Conservation (phyloP, 2,888 invertebrate species). For the Corythucha ciliata region DNA sequence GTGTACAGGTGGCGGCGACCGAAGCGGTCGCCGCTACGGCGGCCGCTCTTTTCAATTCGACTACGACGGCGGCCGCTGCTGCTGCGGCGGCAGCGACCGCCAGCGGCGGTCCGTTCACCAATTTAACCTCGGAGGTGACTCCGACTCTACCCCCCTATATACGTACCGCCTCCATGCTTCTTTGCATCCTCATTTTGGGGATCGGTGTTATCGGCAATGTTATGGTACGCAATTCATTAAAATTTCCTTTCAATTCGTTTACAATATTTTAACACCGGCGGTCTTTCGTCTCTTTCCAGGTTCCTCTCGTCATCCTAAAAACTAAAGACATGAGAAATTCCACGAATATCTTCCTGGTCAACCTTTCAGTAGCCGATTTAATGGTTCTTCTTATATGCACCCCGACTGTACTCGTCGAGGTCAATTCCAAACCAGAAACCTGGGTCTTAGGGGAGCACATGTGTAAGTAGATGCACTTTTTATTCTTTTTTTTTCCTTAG, state of each 20-base stretch:
- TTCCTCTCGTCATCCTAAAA: constrained; percentile 82
- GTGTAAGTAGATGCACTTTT: constrained; percentile 63
- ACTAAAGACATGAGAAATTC: constrained; percentile 91
- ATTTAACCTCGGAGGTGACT: too few relatives aligned
- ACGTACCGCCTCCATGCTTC: constrained; percentile 73
- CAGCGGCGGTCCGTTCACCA: too few relatives aligned
- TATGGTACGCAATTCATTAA: too few relatives aligned
- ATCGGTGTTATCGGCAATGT: constrained; percentile 85
- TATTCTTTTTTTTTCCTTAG: not conserved
- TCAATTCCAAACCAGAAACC: constrained; percentile 80
- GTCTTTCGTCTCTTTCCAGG: too few relatives aligned
- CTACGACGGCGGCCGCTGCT: too few relatives aligned
- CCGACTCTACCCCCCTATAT: constrained; percentile 65
- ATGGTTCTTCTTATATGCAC: constrained; percentile 86
- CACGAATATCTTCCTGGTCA: constrained; percentile 89
- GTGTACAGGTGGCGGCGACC: too few relatives aligned
- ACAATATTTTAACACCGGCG: too few relatives aligned
- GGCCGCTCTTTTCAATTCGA: too few relatives aligned
- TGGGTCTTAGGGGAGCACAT: constrained; percentile 87
- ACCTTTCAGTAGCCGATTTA: constrained; percentile 84
- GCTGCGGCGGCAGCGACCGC: too few relatives aligned
- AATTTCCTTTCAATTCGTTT: too few relatives aligned
- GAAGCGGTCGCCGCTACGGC: too few relatives aligned
- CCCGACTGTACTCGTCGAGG: constrained; percentile 87
- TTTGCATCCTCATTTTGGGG: constrained; percentile 80